Evolutionary conservation across 2,888 invertebrate genomes (phyloP).

Genomic region (Unio pictorum): DNA sequence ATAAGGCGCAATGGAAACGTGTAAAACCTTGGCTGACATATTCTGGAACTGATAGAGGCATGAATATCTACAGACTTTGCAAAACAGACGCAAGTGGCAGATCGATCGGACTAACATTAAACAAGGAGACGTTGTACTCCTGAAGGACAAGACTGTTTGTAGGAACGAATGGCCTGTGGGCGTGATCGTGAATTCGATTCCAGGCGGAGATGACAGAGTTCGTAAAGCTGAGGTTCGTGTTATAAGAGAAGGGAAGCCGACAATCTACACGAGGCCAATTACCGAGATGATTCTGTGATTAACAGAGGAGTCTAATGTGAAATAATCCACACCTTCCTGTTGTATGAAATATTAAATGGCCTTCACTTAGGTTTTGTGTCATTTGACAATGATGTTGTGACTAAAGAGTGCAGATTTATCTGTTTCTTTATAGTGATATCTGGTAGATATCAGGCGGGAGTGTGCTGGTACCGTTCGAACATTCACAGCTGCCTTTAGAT

Average conservation of each 20-base stretch:
- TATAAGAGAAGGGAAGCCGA: neutral
- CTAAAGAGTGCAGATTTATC: too few species aligned
- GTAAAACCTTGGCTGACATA: constrained; percentile 16
- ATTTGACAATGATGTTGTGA: too few species aligned
- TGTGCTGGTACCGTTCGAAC: too few species aligned
- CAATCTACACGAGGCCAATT: neutral
- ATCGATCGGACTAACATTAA: constrained; percentile 6
- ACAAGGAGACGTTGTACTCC: constrained; percentile 16
- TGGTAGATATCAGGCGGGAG: too few species aligned
- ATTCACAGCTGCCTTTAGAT: too few species aligned
- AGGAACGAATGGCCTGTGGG: constrained; percentile 18
- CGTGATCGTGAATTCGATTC: constrained; percentile 3
- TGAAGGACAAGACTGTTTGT: constrained; percentile 9
- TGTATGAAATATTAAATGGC: too few species aligned
- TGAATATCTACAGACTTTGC: constrained; percentile 13
- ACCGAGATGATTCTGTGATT: neutral
- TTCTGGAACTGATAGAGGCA: constrained; percentile 16
- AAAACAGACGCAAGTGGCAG: constrained; percentile 21
- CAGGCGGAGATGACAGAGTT: constrained; percentile 12
- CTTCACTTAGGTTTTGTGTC: too few species aligned
- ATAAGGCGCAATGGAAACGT: constrained; percentile 21
- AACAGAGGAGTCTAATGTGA: too few species aligned
- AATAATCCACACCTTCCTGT: too few species aligned
- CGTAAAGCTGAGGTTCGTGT: constrained; percentile 11
- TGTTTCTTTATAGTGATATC: too few species aligned